Conservation (phyloP, 2,888 invertebrate genomes). For the Eretmocerus hayati region DNA sequence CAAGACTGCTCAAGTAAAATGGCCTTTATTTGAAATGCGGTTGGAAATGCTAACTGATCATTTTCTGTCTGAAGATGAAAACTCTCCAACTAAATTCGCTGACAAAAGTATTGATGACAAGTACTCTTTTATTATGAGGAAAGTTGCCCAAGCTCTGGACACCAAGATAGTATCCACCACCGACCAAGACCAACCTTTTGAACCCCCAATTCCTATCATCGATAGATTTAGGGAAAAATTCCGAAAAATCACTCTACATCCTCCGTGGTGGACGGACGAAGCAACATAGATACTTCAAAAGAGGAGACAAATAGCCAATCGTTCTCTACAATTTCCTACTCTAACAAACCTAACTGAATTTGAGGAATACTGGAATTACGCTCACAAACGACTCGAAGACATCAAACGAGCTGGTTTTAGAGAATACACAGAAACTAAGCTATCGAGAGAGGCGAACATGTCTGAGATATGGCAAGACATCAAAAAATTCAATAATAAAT, state of each 20-base stretch:
- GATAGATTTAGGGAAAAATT: neutral
- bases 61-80: neutral
- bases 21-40: neutral
- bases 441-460: neutral
- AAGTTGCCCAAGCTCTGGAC: neutral
- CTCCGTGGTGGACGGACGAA: slow-evolving; percentile 2
- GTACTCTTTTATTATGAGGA: neutral
- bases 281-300: neutral
- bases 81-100: too few species aligned
- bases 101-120: neutral
- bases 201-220: neutral
- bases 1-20: neutral
- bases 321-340: neutral
- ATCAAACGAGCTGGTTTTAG: neutral
- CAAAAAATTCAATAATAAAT: neutral
- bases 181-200: neutral
- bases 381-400: neutral
- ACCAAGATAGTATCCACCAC: too few species aligned
- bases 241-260: neutral
- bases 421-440: neutral
- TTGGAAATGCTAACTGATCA: neutral
- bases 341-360: neutral
- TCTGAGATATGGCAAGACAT: neutral
- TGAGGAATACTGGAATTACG: neutral
- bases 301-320: neutral